Evolutionary conservation across 2,113 vertebrate genomes (phyloP).

Genomic region (Phaethornis superciliosus): DNA sequence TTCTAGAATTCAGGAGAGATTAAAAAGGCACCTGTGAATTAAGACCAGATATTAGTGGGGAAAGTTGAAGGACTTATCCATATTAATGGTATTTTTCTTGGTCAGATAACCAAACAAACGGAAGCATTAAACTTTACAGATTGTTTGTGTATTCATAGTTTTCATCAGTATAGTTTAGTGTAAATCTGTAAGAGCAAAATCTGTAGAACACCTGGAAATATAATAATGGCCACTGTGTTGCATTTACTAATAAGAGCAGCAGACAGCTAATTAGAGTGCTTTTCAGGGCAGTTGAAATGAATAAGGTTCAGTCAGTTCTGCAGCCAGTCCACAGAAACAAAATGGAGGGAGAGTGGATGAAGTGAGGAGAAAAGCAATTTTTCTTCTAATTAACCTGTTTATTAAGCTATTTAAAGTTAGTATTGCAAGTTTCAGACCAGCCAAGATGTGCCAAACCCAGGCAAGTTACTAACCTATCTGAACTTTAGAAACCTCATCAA

Average conservation of each 20-base stretch:
- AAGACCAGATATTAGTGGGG: constrained; percentile 38
- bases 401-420: background rate
- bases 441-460: background rate
- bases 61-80: constrained; percentile 33
- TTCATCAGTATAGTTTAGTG: constrained; percentile 29
- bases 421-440: background rate
- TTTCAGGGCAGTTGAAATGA: background rate
- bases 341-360: background rate
- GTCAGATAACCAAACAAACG: background rate
- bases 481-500: background rate
- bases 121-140: constrained; percentile 20
- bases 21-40: constrained; percentile 62
- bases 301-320: background rate
- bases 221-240: background rate
- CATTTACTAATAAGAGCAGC: constrained; percentile 25
- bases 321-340: background rate
- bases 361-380: background rate
- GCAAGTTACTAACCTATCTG: background rate
- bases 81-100: constrained; percentile 47
- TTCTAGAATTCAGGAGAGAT: constrained; percentile 61
- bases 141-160: constrained; percentile 34
- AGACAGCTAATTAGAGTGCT: constrained; percentile 28
- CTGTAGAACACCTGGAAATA: constrained; percentile 44
- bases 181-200: too few relatives aligned
- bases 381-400: background rate